Evolutionary conservation across 2,797 vertebrate genomes (phyloP).

Genomic region (Micromesistius poutassou): DNA sequence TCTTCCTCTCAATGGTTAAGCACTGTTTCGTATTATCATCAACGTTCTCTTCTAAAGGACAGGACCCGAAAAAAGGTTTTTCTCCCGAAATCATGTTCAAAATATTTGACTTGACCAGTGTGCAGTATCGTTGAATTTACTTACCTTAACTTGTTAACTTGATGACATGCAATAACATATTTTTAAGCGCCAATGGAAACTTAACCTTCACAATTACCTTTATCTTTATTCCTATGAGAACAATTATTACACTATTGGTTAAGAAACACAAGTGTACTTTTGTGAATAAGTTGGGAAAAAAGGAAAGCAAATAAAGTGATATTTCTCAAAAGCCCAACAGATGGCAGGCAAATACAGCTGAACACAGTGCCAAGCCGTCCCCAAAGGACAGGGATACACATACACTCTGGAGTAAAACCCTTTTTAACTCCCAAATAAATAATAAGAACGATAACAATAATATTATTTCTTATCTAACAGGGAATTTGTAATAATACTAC

Average conservation of each 20-base stretch:
- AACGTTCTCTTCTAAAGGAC: constrained; percentile 59
- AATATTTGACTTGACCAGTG: constrained; percentile 19
- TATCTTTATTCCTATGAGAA: not conserved
- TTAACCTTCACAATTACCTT: not conserved
- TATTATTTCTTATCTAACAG: not conserved
- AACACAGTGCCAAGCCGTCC: constrained; percentile 37
- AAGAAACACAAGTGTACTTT: constrained; percentile 13
- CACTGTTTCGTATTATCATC: constrained; percentile 70
- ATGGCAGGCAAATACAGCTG: constrained; percentile 76
- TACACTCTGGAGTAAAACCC: not conserved
- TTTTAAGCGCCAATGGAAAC: not conserved
- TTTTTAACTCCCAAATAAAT: not conserved
- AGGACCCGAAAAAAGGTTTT: constrained; percentile 42
- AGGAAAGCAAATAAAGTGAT: constrained; percentile 46
- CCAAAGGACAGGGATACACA: not conserved
- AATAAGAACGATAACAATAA: not conserved
- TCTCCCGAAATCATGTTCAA: constrained; percentile 11
- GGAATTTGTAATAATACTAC: not conserved
- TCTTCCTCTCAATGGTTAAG: constrained; percentile 51
- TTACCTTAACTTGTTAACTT: not conserved
- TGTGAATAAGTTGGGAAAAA: constrained; percentile 13
- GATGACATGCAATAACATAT: not conserved
- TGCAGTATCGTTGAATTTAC: constrained; percentile 5
- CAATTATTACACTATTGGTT: not conserved
- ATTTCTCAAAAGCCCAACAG: constrained; percentile 75